Base-by-base conservation (phyloP, 2,888 invertebrate species). In the Anarsia innoxiella region DNA sequence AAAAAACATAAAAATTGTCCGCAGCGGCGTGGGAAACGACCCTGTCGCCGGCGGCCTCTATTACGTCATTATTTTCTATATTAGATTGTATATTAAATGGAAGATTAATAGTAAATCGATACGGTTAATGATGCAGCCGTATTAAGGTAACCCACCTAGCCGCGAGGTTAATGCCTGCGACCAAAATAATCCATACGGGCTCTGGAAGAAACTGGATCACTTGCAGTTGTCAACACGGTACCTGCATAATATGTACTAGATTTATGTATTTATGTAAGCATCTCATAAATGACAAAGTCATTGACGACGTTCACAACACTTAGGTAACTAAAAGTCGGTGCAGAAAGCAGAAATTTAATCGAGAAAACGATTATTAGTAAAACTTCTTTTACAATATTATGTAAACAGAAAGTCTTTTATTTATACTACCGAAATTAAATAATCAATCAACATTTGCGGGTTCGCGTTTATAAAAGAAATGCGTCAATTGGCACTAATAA, bases 11-110 rank as follows among this genome's bases (percentile, higher is more conserved):
- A 76, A 73, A 79, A 72, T 76, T 75, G 74, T 78, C 70, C 66
- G 74, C 64, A 48, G 60, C 72, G 73, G 73, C 83, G 83, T 83
- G 84, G 84, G 84, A 84, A 83, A 62, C 71, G 75, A 71, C 71
- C 78, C 79, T 82, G 80, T 80, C 77, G 83, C 84, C 82, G 79
- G 59, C 73, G 83, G 82, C 78, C 69, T 74, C 76, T 67, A 83
- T 83, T 84, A 83, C 82, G 77, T 83, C 76, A 82, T 84, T 82
- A 83, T 83, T 83, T 80, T 74, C 79, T 75, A 74, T 82, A 84
- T 84, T 83, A 83, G 74, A 83, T 77, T 75, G 69, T 71, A 63
- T 75, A 79, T 78, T 80, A 76, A 79, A 77, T 73, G 59, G 69
- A 67, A 75, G 74, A 84, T 83, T 83, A 80, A 84, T 82, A 77